Percentiles rank a stretch among this genome's conserved stretches.
These are phyloP conservation scores for Mastacembelus armatus DNA, from an alignment of 2,797 vertebrate species.

Conservation along the genomic window DNA sequence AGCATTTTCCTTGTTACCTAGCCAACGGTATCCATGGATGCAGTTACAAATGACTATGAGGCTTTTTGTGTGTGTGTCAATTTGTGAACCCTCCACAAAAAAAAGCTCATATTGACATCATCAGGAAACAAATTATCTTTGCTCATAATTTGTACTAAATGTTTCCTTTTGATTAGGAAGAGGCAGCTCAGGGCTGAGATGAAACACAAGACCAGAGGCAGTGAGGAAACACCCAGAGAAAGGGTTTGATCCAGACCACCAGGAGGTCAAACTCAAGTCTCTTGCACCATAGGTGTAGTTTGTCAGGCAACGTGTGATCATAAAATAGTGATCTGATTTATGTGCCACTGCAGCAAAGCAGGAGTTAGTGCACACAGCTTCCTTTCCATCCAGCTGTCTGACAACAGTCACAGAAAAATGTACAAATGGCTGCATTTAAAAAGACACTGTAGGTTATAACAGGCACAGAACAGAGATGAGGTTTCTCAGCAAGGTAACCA, in stretches of 20 bases:
- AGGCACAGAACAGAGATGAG: no score
- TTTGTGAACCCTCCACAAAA: conserved; percentile 11
- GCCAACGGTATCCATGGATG: conserved; percentile 54
- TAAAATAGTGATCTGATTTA: conserved; percentile 1
- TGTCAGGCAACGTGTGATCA: neutral
- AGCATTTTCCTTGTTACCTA: conserved; percentile 31
- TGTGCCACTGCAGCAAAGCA: conserved; percentile 3
- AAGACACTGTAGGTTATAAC: neutral
- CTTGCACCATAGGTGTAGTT: neutral
- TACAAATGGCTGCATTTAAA: conserved; percentile 14
- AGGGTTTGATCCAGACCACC: neutral
- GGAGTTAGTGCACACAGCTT: neutral
- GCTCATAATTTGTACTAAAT: conserved; percentile 23
- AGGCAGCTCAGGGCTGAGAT: neutral
- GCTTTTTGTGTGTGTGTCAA: conserved; percentile 14
- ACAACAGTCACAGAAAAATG: conserved; percentile 10
- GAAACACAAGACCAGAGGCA: conserved; percentile 6
- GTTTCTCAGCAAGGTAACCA: no score
- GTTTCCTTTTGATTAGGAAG: conserved; percentile 1
- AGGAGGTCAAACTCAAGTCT: neutral
- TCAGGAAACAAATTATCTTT: conserved; percentile 17
- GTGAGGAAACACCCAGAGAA: neutral
- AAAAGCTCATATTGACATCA: conserved; percentile 23
- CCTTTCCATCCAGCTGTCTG: neutral
- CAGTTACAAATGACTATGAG: conserved; percentile 15